Evolutionary conservation across 2,113 vertebrate genomes (phyloP).

Genomic region (Empidonax traillii): DNA sequence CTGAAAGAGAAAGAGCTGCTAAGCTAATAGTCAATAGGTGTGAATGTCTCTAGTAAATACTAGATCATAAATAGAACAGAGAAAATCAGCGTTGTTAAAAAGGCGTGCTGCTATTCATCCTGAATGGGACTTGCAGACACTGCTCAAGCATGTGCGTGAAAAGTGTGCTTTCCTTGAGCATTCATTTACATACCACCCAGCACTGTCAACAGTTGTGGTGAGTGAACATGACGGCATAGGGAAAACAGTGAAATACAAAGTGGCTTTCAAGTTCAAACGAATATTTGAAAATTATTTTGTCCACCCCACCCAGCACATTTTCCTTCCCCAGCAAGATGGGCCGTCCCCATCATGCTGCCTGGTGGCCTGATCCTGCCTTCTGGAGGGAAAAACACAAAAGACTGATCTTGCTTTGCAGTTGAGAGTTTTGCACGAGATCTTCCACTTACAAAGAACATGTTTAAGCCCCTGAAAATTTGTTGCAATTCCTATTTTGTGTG

Average conservation of each 20-base stretch:
- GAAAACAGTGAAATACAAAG: not conserved
- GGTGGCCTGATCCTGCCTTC: not conserved
- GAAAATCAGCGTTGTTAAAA: not conserved
- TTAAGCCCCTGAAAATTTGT: not conserved
- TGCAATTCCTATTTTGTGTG: not conserved
- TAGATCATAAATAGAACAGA: constrained; percentile 4
- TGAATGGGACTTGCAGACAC: not conserved
- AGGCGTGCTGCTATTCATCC: not conserved
- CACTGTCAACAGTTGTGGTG: not conserved
- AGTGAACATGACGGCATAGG: not conserved
- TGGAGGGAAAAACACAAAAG: not conserved
- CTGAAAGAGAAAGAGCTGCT: constrained; percentile 24
- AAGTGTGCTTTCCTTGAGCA: rapidly evolving
- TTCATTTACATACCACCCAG: not conserved
- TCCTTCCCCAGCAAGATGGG: not conserved
- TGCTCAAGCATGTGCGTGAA: not conserved
- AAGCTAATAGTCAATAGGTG: constrained; percentile 11
- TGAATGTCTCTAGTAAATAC: constrained; percentile 42
- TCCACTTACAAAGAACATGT: not conserved
- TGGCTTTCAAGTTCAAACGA: not conserved
- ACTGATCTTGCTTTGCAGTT: not conserved
- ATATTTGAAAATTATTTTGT: not conserved
- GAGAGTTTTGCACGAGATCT: not conserved
- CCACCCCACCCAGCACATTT: not conserved
- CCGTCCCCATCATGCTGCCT: not conserved